Conservation (phyloP, 2,113 vertebrate species). For the Tragelaphus imberbis region DNA sequence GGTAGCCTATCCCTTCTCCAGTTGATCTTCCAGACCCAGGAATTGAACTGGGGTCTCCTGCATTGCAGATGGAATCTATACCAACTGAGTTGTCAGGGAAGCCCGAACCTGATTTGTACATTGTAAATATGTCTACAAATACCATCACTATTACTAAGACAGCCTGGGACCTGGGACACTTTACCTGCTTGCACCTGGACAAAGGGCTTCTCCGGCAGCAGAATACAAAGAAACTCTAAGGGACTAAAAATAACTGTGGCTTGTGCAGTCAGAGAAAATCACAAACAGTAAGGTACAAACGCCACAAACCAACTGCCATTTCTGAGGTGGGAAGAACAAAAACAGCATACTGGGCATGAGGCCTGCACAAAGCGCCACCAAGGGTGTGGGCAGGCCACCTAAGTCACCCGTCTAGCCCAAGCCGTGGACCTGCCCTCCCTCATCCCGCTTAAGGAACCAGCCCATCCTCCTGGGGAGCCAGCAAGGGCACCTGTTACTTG, state of each 20-base stretch:
- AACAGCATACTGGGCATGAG: background rate
- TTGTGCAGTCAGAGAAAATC: background rate
- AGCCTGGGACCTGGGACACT: background rate
- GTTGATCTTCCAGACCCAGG: background rate
- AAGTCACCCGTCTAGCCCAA: background rate
- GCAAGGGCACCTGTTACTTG: background rate
- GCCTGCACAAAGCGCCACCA: background rate
- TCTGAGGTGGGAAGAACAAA: background rate
- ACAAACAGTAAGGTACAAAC: background rate
- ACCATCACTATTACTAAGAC: background rate
- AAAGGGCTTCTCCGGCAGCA: background rate
- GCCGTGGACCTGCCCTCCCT: background rate
- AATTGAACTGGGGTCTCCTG: background rate
- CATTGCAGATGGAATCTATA: background rate
- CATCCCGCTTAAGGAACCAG: background rate
- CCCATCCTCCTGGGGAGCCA: background rate
- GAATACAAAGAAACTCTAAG: background rate
- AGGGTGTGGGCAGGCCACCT: background rate
- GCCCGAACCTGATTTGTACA: background rate
- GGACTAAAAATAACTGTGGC: background rate
- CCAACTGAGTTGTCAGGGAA: background rate
- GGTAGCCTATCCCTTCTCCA: background rate
- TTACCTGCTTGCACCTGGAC: background rate
- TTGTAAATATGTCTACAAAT: background rate
- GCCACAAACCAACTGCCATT: background rate